Conservation (phyloP, 1,140 invertebrate species). For the Euborellia annulipes region DNA sequence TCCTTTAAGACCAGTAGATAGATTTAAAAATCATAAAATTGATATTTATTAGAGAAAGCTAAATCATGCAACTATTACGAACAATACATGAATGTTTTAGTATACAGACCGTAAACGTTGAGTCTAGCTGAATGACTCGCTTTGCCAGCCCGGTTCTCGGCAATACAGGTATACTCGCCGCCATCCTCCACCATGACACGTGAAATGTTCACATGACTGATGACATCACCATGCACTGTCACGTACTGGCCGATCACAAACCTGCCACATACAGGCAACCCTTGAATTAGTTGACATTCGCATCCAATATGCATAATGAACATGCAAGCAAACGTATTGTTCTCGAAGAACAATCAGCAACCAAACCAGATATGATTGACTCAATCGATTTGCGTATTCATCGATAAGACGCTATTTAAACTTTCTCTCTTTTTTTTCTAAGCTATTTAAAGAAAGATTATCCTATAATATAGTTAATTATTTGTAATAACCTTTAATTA, state of each 20-base stretch:
- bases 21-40: too few relatives aligned
- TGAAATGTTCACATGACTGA: constrained; percentile 75
- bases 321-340: background rate
- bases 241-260: constrained; percentile 68
- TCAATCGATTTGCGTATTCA: background rate
- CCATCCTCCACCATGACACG: constrained; percentile 69
- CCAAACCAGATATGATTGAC: background rate
- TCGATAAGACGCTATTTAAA: background rate
- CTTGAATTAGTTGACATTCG: constrained; percentile 2
- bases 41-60: too few relatives aligned
- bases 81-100: too few relatives aligned
- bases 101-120: constrained; percentile 73
- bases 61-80: too few relatives aligned
- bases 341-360: background rate
- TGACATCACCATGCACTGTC: constrained; percentile 64
- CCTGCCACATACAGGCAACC: constrained; percentile 30
- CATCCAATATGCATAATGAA: constrained; percentile 5
- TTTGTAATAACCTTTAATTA: too few relatives aligned
- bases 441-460: too few relatives aligned
- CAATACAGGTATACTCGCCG: constrained; percentile 70
- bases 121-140: constrained; percentile 58
- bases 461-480: too few relatives aligned
- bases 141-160: constrained; percentile 61
- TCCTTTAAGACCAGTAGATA: too few relatives aligned
- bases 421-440: background rate